These are phyloP conservation scores for Lasaia peninsularis DNA, from an alignment of 1,140 invertebrate species.

Conservation along the genomic window DNA sequence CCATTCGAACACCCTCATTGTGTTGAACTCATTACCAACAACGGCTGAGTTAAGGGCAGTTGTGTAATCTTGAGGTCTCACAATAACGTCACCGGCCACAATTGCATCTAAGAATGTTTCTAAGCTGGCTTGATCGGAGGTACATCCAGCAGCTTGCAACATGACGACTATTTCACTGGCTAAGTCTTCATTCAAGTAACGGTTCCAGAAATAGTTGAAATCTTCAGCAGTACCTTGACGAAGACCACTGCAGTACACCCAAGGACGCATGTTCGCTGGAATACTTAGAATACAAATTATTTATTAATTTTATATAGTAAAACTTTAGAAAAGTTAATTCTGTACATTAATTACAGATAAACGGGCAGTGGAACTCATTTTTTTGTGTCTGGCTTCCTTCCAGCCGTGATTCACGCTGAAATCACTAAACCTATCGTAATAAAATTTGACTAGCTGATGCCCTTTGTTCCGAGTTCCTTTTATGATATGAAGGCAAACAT, in stretches of 20 bases:
- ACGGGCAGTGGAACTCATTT: too few relatives aligned
- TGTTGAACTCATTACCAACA: constrained; percentile 60
- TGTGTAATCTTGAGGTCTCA: constrained; percentile 65
- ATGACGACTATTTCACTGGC: constrained; percentile 78
- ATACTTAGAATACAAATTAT: constrained; percentile 47
- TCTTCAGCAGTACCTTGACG: constrained; percentile 65
- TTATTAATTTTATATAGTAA: neutral
- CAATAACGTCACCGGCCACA: constrained; percentile 43
- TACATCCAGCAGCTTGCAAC: constrained; percentile 79
- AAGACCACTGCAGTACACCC: constrained; percentile 79
- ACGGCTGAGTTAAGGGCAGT: constrained; percentile 67
- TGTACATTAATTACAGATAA: too few relatives aligned
- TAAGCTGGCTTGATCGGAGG: constrained; percentile 58
- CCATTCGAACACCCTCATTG: constrained; percentile 74
- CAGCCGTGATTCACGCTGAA: too few relatives aligned
- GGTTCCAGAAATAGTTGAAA: constrained; percentile 75
- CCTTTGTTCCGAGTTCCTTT: too few relatives aligned
- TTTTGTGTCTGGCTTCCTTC: too few relatives aligned
- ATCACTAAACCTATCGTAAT: too few relatives aligned
- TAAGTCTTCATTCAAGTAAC: constrained; percentile 69
- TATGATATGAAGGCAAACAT: too few relatives aligned
- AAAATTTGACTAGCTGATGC: too few relatives aligned
- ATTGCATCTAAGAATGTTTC: constrained; percentile 53
- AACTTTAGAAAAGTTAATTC: too few relatives aligned
- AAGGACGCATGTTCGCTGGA: constrained; percentile 76